Conservation (phyloP, 2,888 invertebrate species). For the Caenorhabditis plicata region DNA sequence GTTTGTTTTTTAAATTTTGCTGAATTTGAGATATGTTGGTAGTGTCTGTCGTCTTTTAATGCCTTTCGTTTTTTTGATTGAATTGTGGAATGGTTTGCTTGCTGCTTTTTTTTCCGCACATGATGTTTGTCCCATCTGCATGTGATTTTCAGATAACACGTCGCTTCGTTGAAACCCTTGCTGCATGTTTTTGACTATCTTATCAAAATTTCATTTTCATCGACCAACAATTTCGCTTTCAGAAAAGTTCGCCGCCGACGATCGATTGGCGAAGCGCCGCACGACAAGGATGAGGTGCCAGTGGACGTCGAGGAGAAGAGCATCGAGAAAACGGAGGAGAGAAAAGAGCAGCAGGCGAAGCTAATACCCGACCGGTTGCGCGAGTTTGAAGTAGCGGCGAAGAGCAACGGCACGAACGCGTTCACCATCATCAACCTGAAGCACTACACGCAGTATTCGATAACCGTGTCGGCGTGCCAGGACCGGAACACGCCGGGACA, state of each 20-base stretch:
- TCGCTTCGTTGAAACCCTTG: not conserved
- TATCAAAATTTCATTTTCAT: not conserved
- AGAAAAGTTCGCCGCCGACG: not conserved
- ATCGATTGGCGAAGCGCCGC: not conserved
- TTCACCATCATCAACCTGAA: slow-evolving; percentile 39
- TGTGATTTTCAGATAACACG: too few species aligned
- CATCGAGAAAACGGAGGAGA: not conserved
- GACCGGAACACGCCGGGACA: slow-evolving; percentile 25
- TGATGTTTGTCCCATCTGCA: too few species aligned
- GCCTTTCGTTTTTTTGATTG: not conserved
- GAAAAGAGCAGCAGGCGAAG: not conserved
- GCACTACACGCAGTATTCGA: slow-evolving; percentile 54
- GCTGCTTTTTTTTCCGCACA: too few species aligned
- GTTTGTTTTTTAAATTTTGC: too few species aligned
- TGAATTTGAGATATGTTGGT: too few species aligned
- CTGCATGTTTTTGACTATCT: not conserved
- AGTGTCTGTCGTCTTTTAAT: not conserved
- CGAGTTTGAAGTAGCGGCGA: slow-evolving; percentile 10
- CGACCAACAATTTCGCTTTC: not conserved
- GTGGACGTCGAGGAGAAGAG: not conserved
- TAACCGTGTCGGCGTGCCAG: slow-evolving; percentile 57
- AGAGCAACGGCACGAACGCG: slow-evolving; percentile 22
- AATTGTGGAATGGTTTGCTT: too few species aligned
- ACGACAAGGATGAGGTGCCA: not conserved
- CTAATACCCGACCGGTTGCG: not conserved